A percentile compares a stretch with the other conserved stretches of the same genome.
These are phyloP conservation scores for Meteorus cinctellus DNA, from an alignment of 2,888 invertebrate species.

Conservation along the genomic window DNA sequence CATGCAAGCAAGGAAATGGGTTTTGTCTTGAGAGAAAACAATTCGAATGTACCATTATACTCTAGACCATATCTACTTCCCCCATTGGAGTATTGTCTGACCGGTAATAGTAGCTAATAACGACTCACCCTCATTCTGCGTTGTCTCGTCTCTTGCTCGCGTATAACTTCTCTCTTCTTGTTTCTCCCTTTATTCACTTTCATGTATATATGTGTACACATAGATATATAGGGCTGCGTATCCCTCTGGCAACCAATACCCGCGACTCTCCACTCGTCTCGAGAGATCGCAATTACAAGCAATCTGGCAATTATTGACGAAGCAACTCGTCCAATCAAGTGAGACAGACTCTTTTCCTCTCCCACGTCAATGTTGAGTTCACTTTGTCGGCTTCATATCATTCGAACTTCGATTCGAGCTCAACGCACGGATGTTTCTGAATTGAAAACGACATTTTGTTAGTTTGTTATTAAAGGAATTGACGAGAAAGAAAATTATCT, in stretches of 20 bases:
- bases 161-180: slow-evolving; percentile 39
- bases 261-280: slow-evolving; percentile 63
- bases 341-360: slow-evolving; percentile 43
- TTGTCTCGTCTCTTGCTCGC: slow-evolving; percentile 43
- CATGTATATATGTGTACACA: background rate
- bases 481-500: background rate
- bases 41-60: slow-evolving; percentile 49
- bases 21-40: slow-evolving; percentile 51
- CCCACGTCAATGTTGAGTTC: slow-evolving; percentile 49
- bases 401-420: background rate
- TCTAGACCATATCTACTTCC: slow-evolving; percentile 29
- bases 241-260: slow-evolving; percentile 44
- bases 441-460: background rate
- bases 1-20: slow-evolving; percentile 45
- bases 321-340: slow-evolving; percentile 33
- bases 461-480: background rate
- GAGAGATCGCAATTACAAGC: slow-evolving; percentile 69
- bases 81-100: slow-evolving; percentile 52
- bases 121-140: slow-evolving; percentile 49
- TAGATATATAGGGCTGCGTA: background rate
- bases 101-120: slow-evolving; percentile 54
- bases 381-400: slow-evolving; percentile 34
- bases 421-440: background rate
- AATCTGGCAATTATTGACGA: slow-evolving; percentile 68
- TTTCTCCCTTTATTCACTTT: slow-evolving; percentile 49